These are phyloP conservation scores for Rhagonycha fulva DNA, from an alignment of 2,888 invertebrate genomes.

Conservation along the genomic window DNA sequence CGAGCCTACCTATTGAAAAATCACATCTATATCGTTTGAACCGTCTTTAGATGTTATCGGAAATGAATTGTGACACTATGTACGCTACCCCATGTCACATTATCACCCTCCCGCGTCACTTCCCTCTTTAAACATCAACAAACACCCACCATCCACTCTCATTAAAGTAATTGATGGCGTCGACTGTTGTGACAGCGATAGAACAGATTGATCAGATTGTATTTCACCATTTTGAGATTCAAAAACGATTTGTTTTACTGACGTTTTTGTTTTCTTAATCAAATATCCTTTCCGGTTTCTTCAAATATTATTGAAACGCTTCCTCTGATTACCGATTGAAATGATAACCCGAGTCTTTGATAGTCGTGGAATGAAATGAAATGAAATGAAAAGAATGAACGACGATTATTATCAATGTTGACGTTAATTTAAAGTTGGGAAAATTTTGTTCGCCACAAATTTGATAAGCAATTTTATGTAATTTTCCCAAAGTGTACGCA, in stretches of 20 bases:
- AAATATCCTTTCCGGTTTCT: conserved; percentile 29
- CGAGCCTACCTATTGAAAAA: conserved; percentile 47
- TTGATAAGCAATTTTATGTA: conserved; percentile 2
- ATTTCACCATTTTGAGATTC: conserved; percentile 47
- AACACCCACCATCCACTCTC: conserved; percentile 48
- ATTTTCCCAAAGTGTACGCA: neutral
- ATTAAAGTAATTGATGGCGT: conserved; percentile 55
- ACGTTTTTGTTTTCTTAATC: conserved; percentile 33
- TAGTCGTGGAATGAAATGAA: neutral
- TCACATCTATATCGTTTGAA: conserved; percentile 48
- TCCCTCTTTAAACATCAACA: conserved; percentile 32
- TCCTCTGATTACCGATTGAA: conserved; percentile 24
- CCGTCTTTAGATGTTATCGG: conserved; percentile 50
- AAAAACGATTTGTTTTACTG: conserved; percentile 42
- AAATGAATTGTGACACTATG: conserved; percentile 52
- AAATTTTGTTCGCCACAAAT: neutral
- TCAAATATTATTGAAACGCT: conserved; percentile 13
- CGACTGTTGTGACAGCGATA: conserved; percentile 53
- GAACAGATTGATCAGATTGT: conserved; percentile 54
- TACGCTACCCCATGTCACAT: conserved; percentile 35
- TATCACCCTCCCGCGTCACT: conserved; percentile 32
- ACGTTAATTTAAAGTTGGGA: neutral
- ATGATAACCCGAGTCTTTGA: neutral
- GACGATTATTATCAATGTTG: neutral
- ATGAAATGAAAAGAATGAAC: neutral